phyloP scores from a whole-genome alignment of 2,797 vertebrate genomes.

The Galagoides demidoff region DNA sequence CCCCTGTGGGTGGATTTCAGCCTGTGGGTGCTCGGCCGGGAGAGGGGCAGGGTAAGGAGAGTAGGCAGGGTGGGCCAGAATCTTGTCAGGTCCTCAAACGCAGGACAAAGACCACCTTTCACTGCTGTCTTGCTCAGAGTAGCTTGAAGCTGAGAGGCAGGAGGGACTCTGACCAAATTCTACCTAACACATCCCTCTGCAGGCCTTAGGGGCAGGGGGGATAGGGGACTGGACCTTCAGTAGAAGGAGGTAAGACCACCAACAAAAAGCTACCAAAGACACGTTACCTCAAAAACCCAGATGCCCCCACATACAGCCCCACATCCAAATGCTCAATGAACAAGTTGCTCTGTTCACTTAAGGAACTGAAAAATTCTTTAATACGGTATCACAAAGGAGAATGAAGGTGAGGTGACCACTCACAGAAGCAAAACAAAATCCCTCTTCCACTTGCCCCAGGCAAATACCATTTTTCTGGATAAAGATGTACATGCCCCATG shows the following conservation, averaged over 20 bases:
- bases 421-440: neutral
- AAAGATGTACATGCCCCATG: neutral
- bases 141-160: neutral
- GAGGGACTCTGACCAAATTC: neutral
- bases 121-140: neutral
- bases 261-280: neutral
- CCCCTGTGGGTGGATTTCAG: too few relatives aligned
- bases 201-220: neutral
- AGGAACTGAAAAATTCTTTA: neutral
- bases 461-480: fast-evolving
- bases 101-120: neutral
- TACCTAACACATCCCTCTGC: neutral
- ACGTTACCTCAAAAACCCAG: neutral
- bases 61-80: neutral
- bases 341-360: neutral
- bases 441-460: neutral
- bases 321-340: neutral
- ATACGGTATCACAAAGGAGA: neutral
- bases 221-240: too few relatives aligned
- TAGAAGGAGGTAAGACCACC: neutral
- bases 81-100: neutral
- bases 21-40: neutral
- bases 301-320: too few relatives aligned
- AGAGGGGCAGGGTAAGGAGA: fast-evolving
- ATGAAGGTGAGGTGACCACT: neutral